Evolutionary conservation across 1,140 invertebrate genomes (phyloP).

Genomic region (Trichomalopsis sarcophagae): DNA sequence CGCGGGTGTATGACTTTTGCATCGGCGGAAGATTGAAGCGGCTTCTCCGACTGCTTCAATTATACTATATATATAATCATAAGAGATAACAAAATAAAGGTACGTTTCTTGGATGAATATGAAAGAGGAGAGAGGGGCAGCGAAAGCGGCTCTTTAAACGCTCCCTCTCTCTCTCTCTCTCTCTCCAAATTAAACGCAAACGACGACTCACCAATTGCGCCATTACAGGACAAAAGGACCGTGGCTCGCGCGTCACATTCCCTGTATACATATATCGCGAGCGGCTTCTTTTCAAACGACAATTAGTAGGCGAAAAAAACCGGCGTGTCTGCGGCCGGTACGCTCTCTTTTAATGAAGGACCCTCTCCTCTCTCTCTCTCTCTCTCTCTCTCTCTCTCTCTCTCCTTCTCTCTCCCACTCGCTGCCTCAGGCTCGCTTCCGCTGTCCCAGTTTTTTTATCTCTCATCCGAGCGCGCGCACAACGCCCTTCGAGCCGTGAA

Average conservation of each 20-base stretch:
- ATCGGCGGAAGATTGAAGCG: neutral
- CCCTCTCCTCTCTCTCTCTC: constrained; percentile 2
- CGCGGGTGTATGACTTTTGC: constrained; percentile 4
- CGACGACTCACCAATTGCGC: too few species aligned
- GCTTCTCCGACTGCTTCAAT: neutral
- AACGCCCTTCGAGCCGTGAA: neutral
- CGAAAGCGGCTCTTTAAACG: neutral
- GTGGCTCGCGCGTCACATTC: neutral
- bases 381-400: too few species aligned
- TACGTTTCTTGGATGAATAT: too few species aligned
- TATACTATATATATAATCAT: too few species aligned
- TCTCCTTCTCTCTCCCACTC: too few species aligned
- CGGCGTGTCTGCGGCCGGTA: neutral
- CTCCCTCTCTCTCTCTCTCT: constrained; percentile 27
- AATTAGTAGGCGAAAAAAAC: constrained; percentile 54
- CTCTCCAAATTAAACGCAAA: constrained; percentile 16
- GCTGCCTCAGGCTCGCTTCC: constrained; percentile 39
- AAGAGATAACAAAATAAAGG: too few species aligned
- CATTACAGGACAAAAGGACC: too few species aligned
- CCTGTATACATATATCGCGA: neutral
- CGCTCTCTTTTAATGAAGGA: constrained; percentile 57
- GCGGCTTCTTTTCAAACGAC: constrained; percentile 46
- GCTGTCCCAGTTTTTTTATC: constrained; percentile 58
- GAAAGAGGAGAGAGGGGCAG: neutral
- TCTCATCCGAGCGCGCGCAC: neutral